These are phyloP conservation scores for Karalla daura DNA, from an alignment of 2,797 vertebrate species.

Conservation along the genomic window DNA sequence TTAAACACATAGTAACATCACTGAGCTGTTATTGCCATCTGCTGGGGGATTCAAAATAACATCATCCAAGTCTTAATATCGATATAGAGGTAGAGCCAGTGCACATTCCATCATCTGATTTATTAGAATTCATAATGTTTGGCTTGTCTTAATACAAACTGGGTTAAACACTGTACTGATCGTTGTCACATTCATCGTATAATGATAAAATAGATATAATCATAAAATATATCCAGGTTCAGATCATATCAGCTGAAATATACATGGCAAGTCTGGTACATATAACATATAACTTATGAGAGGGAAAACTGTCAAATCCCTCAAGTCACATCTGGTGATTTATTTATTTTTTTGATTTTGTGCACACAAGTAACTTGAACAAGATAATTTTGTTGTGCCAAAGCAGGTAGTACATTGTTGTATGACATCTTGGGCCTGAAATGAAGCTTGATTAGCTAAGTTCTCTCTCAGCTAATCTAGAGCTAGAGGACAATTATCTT, in stretches of 20 bases:
- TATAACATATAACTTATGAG: too few relatives aligned
- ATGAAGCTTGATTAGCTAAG: too few relatives aligned
- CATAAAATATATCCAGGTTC: not conserved
- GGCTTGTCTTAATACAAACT: slow-evolving; percentile 2
- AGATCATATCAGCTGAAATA: not conserved
- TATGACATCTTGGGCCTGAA: too few relatives aligned
- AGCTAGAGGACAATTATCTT: too few relatives aligned
- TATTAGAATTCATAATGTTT: not conserved
- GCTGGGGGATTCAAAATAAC: slow-evolving; percentile 40
- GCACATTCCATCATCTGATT: not conserved
- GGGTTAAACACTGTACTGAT: not conserved
- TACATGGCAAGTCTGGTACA: not conserved
- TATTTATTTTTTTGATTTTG: too few relatives aligned
- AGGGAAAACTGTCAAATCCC: too few relatives aligned
- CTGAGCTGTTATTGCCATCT: slow-evolving; percentile 55
- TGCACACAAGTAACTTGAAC: too few relatives aligned
- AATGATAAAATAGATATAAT: not conserved
- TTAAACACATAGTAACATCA: not conserved
- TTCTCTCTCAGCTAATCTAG: too few relatives aligned
- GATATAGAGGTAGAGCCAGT: not conserved
- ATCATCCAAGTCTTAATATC: not conserved
- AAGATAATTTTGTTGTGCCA: too few relatives aligned
- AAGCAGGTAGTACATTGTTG: too few relatives aligned
- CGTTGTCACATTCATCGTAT: not conserved
- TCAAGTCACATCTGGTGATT: too few relatives aligned